These are phyloP conservation scores for Spatula versicolor DNA, from an alignment of 2,797 vertebrate genomes.

Conservation along the genomic window DNA sequence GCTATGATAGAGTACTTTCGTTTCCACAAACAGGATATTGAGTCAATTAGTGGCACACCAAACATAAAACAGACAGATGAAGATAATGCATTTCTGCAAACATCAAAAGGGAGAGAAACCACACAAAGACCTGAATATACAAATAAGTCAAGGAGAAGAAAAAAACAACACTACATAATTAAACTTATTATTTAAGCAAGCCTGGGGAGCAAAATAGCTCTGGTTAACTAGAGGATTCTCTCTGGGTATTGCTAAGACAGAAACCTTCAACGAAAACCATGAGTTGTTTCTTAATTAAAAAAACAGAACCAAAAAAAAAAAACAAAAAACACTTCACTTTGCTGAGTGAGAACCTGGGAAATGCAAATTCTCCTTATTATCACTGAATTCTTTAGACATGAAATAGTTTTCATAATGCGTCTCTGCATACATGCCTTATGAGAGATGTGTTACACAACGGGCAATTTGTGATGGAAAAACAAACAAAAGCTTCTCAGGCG, in stretches of 20 bases:
- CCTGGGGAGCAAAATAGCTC: conserved; percentile 16
- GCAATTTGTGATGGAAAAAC: not conserved
- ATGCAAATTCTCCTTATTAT: conserved; percentile 45
- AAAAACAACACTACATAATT: not conserved
- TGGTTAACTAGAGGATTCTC: conserved; percentile 28
- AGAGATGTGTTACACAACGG: not conserved
- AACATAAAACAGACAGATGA: conserved; percentile 71
- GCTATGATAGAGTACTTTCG: conserved; percentile 29
- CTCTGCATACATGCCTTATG: not conserved
- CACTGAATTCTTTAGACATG: not conserved
- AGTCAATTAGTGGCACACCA: conserved; percentile 72
- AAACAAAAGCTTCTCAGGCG: not conserved
- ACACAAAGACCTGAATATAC: conserved; percentile 50
- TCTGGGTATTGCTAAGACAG: not conserved
- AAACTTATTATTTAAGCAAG: conserved; percentile 38
- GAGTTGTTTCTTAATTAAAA: conserved; percentile 31
- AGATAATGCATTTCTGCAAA: conserved; percentile 68
- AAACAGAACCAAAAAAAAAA: not conserved
- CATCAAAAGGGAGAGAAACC: conserved; percentile 74
- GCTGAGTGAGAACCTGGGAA: not conserved
- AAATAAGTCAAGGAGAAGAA: not conserved
- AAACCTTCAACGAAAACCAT: conserved; percentile 21
- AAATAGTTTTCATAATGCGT: not conserved
- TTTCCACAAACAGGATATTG: conserved; percentile 69
- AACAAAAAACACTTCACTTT: not conserved